Conservation (phyloP, 1,140 invertebrate genomes). For the Drosophila trapezifrons region DNA sequence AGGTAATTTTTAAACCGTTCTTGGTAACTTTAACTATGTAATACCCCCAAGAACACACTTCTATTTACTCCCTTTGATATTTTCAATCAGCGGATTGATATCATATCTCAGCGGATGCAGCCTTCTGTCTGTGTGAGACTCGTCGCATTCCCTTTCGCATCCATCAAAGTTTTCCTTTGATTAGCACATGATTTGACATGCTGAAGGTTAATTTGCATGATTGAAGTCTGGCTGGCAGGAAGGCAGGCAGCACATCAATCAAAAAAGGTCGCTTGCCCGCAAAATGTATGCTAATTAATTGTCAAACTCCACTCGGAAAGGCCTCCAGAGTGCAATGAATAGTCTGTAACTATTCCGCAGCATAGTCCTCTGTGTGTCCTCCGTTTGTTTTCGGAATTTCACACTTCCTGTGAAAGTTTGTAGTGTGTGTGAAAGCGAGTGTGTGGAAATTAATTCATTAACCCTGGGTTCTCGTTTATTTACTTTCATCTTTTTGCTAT, state of each 20-base stretch:
- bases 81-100: slow-evolving; percentile 4
- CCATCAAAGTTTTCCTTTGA: slow-evolving; percentile 38
- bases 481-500: neutral
- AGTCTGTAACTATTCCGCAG: neutral
- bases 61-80: slow-evolving; percentile 1
- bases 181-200: slow-evolving; percentile 37
- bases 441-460: neutral
- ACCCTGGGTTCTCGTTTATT: neutral
- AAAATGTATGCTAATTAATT: slow-evolving; percentile 46
- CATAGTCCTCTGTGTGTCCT: neutral
- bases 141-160: slow-evolving; percentile 28
- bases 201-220: slow-evolving; percentile 49
- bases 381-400: neutral
- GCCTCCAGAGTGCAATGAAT: neutral
- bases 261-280: slow-evolving; percentile 40
- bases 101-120: slow-evolving; percentile 31
- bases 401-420: neutral
- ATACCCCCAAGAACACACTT: neutral
- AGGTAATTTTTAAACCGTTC: neutral
- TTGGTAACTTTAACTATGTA: neutral
- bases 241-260: slow-evolving; percentile 27
- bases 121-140: slow-evolving; percentile 3
- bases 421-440: neutral
- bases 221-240: slow-evolving; percentile 25
- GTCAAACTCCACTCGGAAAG: slow-evolving; percentile 11